Evolutionary conservation across 2,113 vertebrate genomes (phyloP), one percentile per base, ranked within the genome.

Genomic region (Felis chaus): DNA sequence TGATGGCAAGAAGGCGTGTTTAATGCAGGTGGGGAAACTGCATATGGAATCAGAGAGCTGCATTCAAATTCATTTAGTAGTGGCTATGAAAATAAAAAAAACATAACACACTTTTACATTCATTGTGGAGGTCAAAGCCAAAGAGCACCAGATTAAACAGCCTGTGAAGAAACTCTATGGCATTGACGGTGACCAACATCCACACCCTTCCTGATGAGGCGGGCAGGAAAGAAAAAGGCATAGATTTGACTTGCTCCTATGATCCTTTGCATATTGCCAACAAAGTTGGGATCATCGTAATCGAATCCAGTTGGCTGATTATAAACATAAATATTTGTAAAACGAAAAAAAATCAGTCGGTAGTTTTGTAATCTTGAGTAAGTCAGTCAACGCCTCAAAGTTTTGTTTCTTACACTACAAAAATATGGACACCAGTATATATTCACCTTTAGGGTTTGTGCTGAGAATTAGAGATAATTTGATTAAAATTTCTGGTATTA

Each of bases 331-430:
- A 25, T 85, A 78, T 63, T 48, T 89, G 92, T 45, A 92, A 65
- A 45, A 69, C 4, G 53, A 29, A 92, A 80, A 80, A 31, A 50
- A 1, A 92, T 36, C 2, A 66, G 6, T 36, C 66, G 3, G 45
- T 39, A 90, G 68, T 33, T 81, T 74, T 68, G 0, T 45, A 80
- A 88, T 80, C 68, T 63, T 83, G 92, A 96, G 21, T 5, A 68
- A 74, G 25, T 63, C 14, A 79, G 71, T 94, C 65, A 85, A 61
- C 2, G 1, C 41, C 55, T 91, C 15, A 3, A 23, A 90, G 89
- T 39, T 93, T 86, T 57, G 48, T 85, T 92, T 89, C 36, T 53
- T 95, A n/a, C 83, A 84, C 36, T 41, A 13, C 82, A 86, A 92
- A 80, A 33, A 31, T 55, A 88, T 21, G 21, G 8, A 85, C 61